Conservation (phyloP, 35 echinoderm and acorn worm genomes). For the Nesometra sesokonis region DNA sequence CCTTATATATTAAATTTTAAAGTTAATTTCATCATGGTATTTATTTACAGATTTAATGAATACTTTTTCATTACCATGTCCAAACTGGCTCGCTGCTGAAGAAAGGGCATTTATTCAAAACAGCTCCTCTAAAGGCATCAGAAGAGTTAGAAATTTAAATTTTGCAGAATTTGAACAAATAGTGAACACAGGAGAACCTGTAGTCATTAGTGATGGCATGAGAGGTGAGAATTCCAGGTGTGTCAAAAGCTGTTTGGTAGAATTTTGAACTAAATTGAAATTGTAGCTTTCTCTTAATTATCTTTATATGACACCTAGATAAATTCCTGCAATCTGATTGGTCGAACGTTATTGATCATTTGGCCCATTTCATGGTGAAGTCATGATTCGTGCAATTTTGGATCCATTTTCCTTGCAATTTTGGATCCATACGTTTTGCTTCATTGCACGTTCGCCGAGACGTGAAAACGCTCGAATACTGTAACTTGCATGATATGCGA, state of each 20-base stretch:
- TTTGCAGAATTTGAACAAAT: conserved; percentile 39
- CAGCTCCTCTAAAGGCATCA: conserved; percentile 18
- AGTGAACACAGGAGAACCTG: conserved; percentile 57
- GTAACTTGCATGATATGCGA: too few species aligned
- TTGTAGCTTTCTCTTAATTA: background rate
- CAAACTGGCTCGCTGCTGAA: conserved; percentile 69
- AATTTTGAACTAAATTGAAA: background rate
- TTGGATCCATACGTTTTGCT: too few species aligned
- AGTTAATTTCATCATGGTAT: too few species aligned
- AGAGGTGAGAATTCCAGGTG: too few species aligned
- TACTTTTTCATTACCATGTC: conserved; percentile 40
- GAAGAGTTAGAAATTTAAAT: conserved; percentile 34
- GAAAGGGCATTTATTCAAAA: conserved; percentile 62
- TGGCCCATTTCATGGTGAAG: too few species aligned
- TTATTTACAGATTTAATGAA: conserved; percentile 36
- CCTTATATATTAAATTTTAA: too few species aligned
- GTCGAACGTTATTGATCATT: too few species aligned
- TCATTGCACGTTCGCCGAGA: too few species aligned
- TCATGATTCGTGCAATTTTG: too few species aligned
- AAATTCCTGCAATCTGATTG: too few species aligned
- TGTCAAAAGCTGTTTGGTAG: background rate
- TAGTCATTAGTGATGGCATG: conserved; percentile 70
- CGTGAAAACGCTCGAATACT: too few species aligned
- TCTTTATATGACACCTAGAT: background rate
- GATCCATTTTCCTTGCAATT: too few species aligned